Evolutionary conservation across 2,888 invertebrate species (phyloP).

Genomic region (Pseudolycoriella hygida): DNA sequence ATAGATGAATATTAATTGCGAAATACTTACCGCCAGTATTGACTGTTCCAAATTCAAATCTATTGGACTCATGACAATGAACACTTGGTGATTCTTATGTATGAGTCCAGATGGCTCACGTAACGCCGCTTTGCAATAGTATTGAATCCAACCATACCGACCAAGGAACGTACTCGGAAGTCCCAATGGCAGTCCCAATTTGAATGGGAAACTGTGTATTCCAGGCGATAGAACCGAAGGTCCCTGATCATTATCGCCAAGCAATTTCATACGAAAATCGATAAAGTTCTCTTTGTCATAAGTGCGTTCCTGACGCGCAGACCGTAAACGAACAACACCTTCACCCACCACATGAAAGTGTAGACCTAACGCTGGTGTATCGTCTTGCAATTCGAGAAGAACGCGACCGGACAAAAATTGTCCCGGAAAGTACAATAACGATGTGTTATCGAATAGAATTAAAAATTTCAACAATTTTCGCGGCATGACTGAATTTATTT

Average conservation of each 20-base stretch:
- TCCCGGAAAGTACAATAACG: constrained; percentile 81
- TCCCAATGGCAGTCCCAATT: constrained; percentile 74
- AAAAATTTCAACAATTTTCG: constrained; percentile 81
- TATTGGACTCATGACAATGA: constrained; percentile 91
- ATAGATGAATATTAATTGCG: too few relatives aligned
- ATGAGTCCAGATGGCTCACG: constrained; percentile 70
- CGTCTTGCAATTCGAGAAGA: constrained; percentile 81
- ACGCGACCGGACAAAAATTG: constrained; percentile 85
- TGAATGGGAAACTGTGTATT: constrained; percentile 89
- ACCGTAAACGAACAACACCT: constrained; percentile 75
- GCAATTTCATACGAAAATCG: constrained; percentile 80
- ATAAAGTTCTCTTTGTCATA: constrained; percentile 89
- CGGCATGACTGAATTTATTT: constrained; percentile 37
- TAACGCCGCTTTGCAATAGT: constrained; percentile 79
- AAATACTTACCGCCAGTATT: constrained; percentile 58
- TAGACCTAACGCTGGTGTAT: constrained; percentile 76
- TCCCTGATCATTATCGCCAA: constrained; percentile 80
- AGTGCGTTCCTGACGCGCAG: constrained; percentile 65
- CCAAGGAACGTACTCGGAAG: constrained; percentile 85
- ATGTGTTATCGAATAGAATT: constrained; percentile 86
- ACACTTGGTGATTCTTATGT: constrained; percentile 93
- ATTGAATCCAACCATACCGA: constrained; percentile 90
- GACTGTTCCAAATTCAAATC: constrained; percentile 82
- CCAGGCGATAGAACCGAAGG: constrained; percentile 75
- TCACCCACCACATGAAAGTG: constrained; percentile 91